Evolutionary conservation across 2,797 vertebrate species (phyloP).

Genomic region (Mastacembelus armatus): DNA sequence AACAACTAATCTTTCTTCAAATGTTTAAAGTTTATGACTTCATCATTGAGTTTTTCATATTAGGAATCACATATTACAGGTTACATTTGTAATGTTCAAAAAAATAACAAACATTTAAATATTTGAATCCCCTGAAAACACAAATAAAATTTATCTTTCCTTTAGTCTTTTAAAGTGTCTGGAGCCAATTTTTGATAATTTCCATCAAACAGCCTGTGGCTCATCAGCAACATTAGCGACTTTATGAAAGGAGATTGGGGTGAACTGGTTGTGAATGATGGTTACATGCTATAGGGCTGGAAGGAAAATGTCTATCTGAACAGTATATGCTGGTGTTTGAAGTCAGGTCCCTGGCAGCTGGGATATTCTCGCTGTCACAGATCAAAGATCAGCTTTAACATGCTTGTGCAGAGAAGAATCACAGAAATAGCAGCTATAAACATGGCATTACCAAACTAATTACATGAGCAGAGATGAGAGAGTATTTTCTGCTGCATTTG

Average conservation of each 20-base stretch:
- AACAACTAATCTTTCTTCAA: slow-evolving; percentile 14
- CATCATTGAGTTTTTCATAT: slow-evolving; percentile 4
- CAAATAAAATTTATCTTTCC: slow-evolving; percentile 26
- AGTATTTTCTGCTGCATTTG: background rate
- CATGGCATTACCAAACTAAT: slow-evolving; percentile 1
- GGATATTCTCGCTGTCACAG: slow-evolving; percentile 5
- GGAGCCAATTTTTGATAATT: slow-evolving; percentile 8
- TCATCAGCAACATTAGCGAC: background rate
- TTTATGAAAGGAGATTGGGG: background rate
- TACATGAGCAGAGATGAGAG: slow-evolving; percentile 6
- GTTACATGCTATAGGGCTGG: background rate
- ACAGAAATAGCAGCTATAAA: slow-evolving; percentile 6
- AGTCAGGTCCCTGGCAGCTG: slow-evolving; percentile 30
- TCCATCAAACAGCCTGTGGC: background rate
- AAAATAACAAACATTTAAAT: slow-evolving; percentile 30
- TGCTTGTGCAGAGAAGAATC: slow-evolving; percentile 12
- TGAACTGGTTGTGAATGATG: slow-evolving; percentile 14
- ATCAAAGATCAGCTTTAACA: slow-evolving; percentile 32
- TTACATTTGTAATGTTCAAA: slow-evolving; percentile 9
- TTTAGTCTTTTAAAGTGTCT: background rate
- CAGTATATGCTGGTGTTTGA: slow-evolving; percentile 27
- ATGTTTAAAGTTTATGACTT: slow-evolving; percentile 4
- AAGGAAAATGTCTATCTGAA: slow-evolving; percentile 22
- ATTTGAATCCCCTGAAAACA: slow-evolving; percentile 20
- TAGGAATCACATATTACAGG: background rate